These are phyloP conservation scores for Tuta absoluta DNA, from an alignment of 2,888 invertebrate genomes.

Conservation along the genomic window DNA sequence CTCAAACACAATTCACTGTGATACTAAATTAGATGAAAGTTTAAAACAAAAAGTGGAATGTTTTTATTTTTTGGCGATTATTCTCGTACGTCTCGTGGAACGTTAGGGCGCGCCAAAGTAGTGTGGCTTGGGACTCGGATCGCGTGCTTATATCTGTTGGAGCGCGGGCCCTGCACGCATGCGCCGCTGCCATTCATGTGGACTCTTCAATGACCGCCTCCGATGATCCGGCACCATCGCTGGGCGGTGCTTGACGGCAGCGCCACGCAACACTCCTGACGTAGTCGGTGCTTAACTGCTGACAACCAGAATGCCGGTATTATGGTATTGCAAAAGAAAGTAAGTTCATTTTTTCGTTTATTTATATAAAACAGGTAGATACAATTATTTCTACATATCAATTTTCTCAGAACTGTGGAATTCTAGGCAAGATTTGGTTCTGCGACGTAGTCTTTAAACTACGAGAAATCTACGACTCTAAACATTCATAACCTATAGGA, in stretches of 20 bases:
- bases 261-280: not conserved
- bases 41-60: constrained; percentile 34
- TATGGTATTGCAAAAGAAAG: too few relatives aligned
- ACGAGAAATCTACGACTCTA: too few relatives aligned
- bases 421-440: too few relatives aligned
- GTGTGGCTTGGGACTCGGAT: constrained; percentile 64
- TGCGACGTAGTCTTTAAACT: too few relatives aligned
- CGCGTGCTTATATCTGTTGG: constrained; percentile 72
- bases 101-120: constrained; percentile 77
- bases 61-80: constrained; percentile 39
- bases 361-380: too few relatives aligned
- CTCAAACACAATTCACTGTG: constrained; percentile 55
- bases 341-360: too few relatives aligned
- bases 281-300: not conserved
- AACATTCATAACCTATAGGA: too few relatives aligned
- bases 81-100: constrained; percentile 62
- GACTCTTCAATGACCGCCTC: constrained; percentile 74
- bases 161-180: constrained; percentile 60
- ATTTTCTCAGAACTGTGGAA: too few relatives aligned
- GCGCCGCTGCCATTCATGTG: constrained; percentile 69
- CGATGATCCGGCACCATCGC: constrained; percentile 48
- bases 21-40: constrained; percentile 15
- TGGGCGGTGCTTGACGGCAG: constrained; percentile 13
- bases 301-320: not conserved
- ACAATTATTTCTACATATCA: too few relatives aligned